phyloP scores from a whole-genome alignment of 2,113 vertebrate species.

The Pyrgilauda ruficollis region DNA sequence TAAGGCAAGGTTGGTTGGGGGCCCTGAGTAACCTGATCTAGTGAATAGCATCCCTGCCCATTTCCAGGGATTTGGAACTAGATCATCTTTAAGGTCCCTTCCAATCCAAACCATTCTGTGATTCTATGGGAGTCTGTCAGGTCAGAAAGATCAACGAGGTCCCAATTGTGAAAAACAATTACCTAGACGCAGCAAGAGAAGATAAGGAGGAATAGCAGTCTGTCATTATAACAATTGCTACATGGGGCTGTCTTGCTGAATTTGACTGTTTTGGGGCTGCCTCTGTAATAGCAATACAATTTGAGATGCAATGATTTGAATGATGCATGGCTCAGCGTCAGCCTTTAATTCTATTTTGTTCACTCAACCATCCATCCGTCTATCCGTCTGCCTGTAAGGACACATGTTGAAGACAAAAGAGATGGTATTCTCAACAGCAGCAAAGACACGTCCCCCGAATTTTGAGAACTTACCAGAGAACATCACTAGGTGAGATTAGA shows the following conservation, averaged over 20 bases:
- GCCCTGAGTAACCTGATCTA: not conserved
- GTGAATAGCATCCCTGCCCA: not conserved
- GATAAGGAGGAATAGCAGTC: not conserved
- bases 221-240: not conserved
- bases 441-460: not conserved
- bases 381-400: not conserved
- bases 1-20: not conserved
- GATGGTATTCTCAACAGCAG: not conserved
- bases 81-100: not conserved
- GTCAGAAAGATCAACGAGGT: not conserved
- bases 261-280: not conserved
- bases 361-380: no score
- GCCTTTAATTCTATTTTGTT: not conserved
- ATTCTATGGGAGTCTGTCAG: not conserved
- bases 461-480: constrained; percentile 64
- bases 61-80: not conserved
- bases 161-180: not conserved
- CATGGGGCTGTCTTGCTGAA: not conserved
- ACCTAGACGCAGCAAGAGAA: not conserved
- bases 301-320: not conserved
- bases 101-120: not conserved
- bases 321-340: not conserved
- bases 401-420: not conserved
- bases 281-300: not conserved
- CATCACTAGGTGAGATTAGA: constrained; percentile 63